A percentile compares a stretch with the other conserved stretches of the same genome.
Conservation (phyloP, 1,140 invertebrate species). For the Calephelis virginiensis region DNA sequence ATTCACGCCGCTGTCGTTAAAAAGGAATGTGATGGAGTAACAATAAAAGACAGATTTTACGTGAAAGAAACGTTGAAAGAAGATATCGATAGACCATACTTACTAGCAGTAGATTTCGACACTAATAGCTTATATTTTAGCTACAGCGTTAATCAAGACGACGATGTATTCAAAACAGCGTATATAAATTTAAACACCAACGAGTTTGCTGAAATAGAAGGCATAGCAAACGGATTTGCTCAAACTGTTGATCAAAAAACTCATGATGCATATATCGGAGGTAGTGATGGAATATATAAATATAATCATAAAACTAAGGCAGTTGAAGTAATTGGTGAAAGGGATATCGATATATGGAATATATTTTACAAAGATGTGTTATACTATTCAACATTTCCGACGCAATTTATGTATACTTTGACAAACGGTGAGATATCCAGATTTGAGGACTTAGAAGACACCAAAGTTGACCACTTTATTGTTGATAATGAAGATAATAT, state of each 20-base stretch:
- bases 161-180: conserved; percentile 45
- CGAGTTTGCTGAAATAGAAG: conserved; percentile 43
- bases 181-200: conserved; percentile 54
- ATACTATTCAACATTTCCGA: conserved; percentile 52
- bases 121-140: conserved; percentile 56
- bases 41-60: conserved; percentile 40
- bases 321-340: conserved; percentile 37
- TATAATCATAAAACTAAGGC: conserved; percentile 43
- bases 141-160: conserved; percentile 42
- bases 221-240: conserved; percentile 52
- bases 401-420: conserved; percentile 52
- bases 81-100: conserved; percentile 50
- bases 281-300: conserved; percentile 56
- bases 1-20: conserved; percentile 16
- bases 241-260: conserved; percentile 51
- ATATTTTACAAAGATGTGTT: conserved; percentile 54
- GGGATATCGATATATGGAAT: conserved; percentile 46
- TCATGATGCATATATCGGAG: conserved; percentile 53
- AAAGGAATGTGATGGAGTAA: conserved; percentile 38
- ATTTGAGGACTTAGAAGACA: conserved; percentile 58
- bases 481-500: conserved; percentile 53
- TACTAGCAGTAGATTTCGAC: conserved; percentile 47
- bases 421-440: conserved; percentile 38
- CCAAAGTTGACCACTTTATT: conserved; percentile 54
- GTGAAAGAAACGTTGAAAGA: conserved; percentile 42